Base-by-base conservation (phyloP, 2,888 invertebrate species). In the Agriopis aurantiaria region DNA sequence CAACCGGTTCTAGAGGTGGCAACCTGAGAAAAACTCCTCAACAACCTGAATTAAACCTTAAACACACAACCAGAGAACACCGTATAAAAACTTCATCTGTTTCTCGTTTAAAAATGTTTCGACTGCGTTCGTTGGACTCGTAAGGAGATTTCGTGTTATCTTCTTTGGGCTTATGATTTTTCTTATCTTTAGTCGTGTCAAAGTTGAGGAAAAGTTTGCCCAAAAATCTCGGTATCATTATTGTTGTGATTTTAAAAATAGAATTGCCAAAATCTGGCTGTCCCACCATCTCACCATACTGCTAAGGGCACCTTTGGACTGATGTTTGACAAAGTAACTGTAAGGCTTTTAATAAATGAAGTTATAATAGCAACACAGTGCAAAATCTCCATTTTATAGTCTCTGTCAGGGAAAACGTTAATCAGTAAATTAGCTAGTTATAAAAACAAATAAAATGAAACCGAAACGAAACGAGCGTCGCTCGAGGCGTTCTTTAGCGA, bases 1-100 rank as follows among this genome's bases (percentile, higher is more conserved):
- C 61, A 85, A 91, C 91, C 89, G 88, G 90, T 90, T 88, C 62
- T 65, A 71, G 72, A 76, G 75, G 71, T 75, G 71, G 69, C 74
- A 76, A 74, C 71, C 75, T 72, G 74, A 72, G 76, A 73, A 75
- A 70, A 68, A 68, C 41, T 51, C 23, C 48, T 17, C n/a, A 33
- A 46, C 72, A 75, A 64, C 70, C 59, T 53, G 77, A 78, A 74
- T 65, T 71, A 63, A 74, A 76, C 77, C 73, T 75, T 84, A 78
- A 59, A 1, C 14, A 23, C 14, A 59, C 45, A 10, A 0, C 0
- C 0, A 60, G 74, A 83, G 69, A 69, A 62, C 70, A n/a, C 51
- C 57, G 67, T 74, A 70, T 65, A 43, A 46, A 72, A 51, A 58
- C 55, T n/a, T 17, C 5, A 40, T 71, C 63, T 71, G 71, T 80